phyloP scores from a whole-genome alignment of 2,113 vertebrate species.

The Campylomormyrus tamandua region DNA sequence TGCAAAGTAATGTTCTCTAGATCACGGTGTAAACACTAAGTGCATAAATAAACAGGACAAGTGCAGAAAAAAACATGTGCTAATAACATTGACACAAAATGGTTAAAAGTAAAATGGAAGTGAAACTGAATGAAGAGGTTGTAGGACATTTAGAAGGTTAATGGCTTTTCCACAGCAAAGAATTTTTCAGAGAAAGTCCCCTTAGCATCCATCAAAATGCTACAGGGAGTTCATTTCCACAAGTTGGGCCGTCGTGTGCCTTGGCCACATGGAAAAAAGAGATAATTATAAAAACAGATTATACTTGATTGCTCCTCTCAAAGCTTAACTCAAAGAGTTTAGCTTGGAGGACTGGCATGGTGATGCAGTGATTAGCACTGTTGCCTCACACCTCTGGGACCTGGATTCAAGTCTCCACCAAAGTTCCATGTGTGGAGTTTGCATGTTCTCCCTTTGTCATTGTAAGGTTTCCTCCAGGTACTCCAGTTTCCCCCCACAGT shows the following conservation, averaged over 20 bases:
- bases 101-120: background rate
- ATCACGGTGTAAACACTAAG: background rate
- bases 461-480: too few relatives aligned
- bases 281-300: background rate
- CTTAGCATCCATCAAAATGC: background rate
- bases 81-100: background rate
- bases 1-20: background rate
- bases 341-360: too few relatives aligned
- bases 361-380: too few relatives aligned
- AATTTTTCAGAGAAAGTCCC: background rate
- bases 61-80: background rate
- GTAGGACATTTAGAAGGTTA: background rate
- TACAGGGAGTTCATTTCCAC: background rate
- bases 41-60: background rate
- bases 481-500: too few relatives aligned
- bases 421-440: too few relatives aligned
- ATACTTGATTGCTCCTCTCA: background rate
- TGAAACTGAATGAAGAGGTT: background rate
- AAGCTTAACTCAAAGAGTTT: background rate
- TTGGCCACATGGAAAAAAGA: background rate
- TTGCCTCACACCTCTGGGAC: too few relatives aligned
- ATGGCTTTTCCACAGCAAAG: constrained; percentile 21
- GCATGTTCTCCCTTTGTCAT: too few relatives aligned
- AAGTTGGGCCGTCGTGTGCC: background rate
- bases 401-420: too few relatives aligned